phyloP scores from a whole-genome alignment of 2,888 invertebrate species.

The Zootermopsis nevadensis region DNA sequence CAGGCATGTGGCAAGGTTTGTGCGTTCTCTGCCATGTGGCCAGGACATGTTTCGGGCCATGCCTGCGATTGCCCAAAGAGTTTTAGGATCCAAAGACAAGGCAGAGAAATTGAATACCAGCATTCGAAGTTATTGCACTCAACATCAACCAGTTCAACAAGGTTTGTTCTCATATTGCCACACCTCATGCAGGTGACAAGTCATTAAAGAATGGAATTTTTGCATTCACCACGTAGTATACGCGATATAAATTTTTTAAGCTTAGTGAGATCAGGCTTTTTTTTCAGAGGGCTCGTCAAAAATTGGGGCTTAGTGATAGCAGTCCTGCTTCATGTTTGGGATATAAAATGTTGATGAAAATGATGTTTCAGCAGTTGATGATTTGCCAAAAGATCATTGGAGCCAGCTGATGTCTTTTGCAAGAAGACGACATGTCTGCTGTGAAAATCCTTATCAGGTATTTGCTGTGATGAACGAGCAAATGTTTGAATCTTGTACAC shows the following conservation, averaged over 20 bases:
- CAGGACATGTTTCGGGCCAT: constrained; percentile 27
- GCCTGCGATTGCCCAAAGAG: constrained; percentile 42
- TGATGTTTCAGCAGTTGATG: no score
- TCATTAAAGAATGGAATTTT: no score
- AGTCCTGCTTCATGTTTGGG: no score
- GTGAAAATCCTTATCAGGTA: constrained; percentile 45
- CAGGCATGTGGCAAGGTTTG: constrained; percentile 44
- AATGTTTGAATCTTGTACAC: constrained; percentile 57
- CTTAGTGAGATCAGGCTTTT: no score
- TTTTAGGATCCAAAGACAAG: constrained; percentile 44
- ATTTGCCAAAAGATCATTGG: constrained; percentile 46
- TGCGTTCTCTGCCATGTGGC: constrained; percentile 41
- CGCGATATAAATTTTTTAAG: no score
- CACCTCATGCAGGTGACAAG: not conserved
- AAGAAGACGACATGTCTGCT: constrained; percentile 33
- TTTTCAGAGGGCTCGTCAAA: no score
- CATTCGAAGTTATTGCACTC: constrained; percentile 46
- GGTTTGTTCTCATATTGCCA: constrained; percentile 2
- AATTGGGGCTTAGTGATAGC: no score
- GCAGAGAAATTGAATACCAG: constrained; percentile 43
- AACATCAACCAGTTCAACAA: not conserved
- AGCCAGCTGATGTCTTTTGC: constrained; percentile 48
- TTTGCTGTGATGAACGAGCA: constrained; percentile 56
- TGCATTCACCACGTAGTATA: no score
- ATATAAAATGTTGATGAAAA: no score